Evolutionary conservation across 2,888 invertebrate species (phyloP), one percentile per base, ranked within the genome.

Genomic region (Drosophila paranaensis): DNA sequence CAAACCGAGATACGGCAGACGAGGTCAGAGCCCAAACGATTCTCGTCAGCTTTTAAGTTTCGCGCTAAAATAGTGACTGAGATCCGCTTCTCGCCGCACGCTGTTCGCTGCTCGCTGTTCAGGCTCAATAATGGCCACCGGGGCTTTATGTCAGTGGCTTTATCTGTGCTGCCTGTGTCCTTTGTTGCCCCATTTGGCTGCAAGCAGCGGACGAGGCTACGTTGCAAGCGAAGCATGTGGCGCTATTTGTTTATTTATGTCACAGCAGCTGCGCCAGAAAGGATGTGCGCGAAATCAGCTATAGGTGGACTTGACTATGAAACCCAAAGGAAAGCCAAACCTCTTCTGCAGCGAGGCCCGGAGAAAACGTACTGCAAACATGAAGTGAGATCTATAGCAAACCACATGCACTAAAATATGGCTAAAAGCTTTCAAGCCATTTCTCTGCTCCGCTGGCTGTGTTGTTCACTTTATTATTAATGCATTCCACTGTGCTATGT

Each of bases 181-280:
- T 54, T 71, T 74, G 67, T 63, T 79, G 74, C 71, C 51, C 60
- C 74, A 78, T 74, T 77, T 66, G 53, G 66, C 50, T 69, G 71
- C 69, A 70, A 43, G 77, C 70, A 66, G 55, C 60, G 60, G 46
- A 40, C 40, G 55, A 11, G 11, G 40, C 33, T 46, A 63, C 65
- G 48, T 69, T 65, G 66, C 67, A 64, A 55, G 65, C 54, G 45
- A 62, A 57, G 63, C 54, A 42, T 53, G 53, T 35, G 37, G 13
- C 46, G 64, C 70, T 79, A 45, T 70, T 84, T 68, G 57, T 67
- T 84, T 84, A 87, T 84, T 84, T 84, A 87, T 84, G 80, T 62
- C 80, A 51, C 76, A 76, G 71, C 73, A 64, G 82, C 71, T 57
- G 79, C 65, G 68, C 35, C 40, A 43, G 10, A 71, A 67, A 55